Evolutionary conservation across 2,113 vertebrate species (phyloP), one percentile per base, ranked within the genome.

Genomic region (Calidris pygmaea): DNA sequence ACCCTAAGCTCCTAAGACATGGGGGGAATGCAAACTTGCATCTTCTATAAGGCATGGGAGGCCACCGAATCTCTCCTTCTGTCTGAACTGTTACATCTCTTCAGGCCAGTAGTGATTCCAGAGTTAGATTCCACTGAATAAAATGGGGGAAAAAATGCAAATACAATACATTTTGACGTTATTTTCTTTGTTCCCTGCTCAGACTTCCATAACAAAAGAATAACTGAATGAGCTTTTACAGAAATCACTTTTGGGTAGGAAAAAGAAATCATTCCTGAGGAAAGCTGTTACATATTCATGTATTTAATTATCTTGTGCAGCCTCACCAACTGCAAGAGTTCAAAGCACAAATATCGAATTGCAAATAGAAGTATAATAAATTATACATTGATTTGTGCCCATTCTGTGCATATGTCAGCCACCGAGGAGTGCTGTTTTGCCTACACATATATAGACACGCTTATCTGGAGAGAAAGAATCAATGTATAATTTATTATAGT

Each of bases 401-500:
- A 59, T 88, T 18, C 41, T 77, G 27, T 58, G 10, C 37, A 35
- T 76, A 50, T 74, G 52, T 75, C 47, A 86, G 65, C 39, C 47
- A 75, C 70, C 52, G 37, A 68, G 65, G 60, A 90, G 39, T 68
- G 77, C 24, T 72, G 5, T 81, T 94, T 94, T 92, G 70, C 39
- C 43, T 78, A 27, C 68, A 68, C 7, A 11, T 52, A 35, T 32
- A 65, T 39, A 82, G 52, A 68, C 65, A 68, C 0, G 0, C 14
- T 85, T 89, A 59, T 79, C 58, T 82, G 47, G 55, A 87, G 52
- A 81, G 56, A 77, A 87, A 21, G 43, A 60, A 85, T 82, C 39
- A 37, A 66, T 93, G 30, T 76, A 87, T 79, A 82, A 93, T 89
- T 94, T 75, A 95, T 78, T 94, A 27, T 23, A 76, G 75, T 87